Evolutionary conservation across 2,888 invertebrate genomes (phyloP), one percentile per base, ranked within the genome.

Genomic region (Notodromas monacha): DNA sequence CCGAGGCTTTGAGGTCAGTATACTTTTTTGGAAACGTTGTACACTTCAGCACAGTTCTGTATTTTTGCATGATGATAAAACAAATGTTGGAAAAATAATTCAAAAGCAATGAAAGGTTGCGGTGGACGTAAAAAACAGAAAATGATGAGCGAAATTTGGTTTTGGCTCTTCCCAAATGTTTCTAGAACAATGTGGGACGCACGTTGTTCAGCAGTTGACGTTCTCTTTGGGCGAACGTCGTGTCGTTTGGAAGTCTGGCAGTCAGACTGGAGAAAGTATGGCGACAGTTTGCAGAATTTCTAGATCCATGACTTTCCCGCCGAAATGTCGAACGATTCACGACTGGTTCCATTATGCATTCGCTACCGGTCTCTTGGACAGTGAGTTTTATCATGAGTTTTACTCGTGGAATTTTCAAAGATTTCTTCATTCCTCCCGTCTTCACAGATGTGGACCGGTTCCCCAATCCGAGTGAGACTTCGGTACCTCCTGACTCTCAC

Each of bases 331-430:
- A 50, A 72, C 72, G 21, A 58, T 86, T 26, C 68, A 70, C 42
- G 86, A 89, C 51, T 89, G 89, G 86, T 86, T 89, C 56, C 68
- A 73, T 42, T 89, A 89, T 50, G 77, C 86, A 0, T 86, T 89
- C 53, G 70, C 77, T 12, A 74, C 72, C 40, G 73, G 74, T 47
- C 84, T 84, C 51, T 70, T 84, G 33, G 84, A 84, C 53, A 77
- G 81, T 79, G 27, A 6, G 27, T 8, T 6, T 8, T 6, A n/a
- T n/a, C n/a, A n/a, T n/a, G n/a, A n/a, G n/a, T n/a, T n/a, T n/a
- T n/a, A n/a, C n/a, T n/a, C n/a, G n/a, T n/a, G n/a, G n/a, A n/a
- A n/a, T 21, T n/a, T 27, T 27, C 8, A 27, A n/a, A 12, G 6
- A 6, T 13, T 6, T 27, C 12, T 12, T 27, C 12, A 6, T 29